Conservation (phyloP, 2,888 invertebrate species). For the Caenorhabditis becei region DNA sequence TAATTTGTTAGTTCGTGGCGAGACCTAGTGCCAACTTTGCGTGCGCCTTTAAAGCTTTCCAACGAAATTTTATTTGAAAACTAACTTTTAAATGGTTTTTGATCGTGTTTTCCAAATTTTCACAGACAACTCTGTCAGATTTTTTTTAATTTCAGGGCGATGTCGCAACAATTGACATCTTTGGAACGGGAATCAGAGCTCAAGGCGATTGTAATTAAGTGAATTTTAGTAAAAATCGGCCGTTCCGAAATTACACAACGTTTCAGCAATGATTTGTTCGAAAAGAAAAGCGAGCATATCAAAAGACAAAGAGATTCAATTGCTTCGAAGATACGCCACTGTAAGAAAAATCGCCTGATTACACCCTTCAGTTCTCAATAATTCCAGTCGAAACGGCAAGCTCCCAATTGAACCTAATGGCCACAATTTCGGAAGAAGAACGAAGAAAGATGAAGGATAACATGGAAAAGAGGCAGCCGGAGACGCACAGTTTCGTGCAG, state of each 20-base stretch:
- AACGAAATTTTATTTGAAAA: background rate
- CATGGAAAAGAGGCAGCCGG: background rate
- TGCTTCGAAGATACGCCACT: background rate
- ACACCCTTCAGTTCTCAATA: background rate
- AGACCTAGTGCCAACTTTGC: background rate
- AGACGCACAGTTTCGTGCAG: constrained; percentile 5
- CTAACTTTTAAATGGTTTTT: background rate
- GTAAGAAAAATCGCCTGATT: too few relatives aligned
- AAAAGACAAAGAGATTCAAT: constrained; percentile 7
- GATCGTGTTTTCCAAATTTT: background rate
- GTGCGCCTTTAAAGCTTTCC: constrained; percentile 1
- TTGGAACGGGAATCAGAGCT: constrained; percentile 24
- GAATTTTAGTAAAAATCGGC: background rate
- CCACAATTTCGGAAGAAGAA: constrained; percentile 5
- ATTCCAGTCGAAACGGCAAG: constrained; percentile 22
- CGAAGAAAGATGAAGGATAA: background rate
- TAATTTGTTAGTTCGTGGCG: background rate
- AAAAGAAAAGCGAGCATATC: constrained; percentile 14
- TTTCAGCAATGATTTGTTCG: constrained; percentile 35
- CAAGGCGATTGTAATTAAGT: constrained; percentile 16
- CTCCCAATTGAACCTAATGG: constrained; percentile 29
- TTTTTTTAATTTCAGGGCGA: background rate
- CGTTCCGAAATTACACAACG: background rate
- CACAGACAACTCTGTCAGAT: too few relatives aligned
- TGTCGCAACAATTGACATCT: constrained; percentile 1